Base-by-base conservation (phyloP, 2,888 invertebrate genomes). In the Lithosia quadra region DNA sequence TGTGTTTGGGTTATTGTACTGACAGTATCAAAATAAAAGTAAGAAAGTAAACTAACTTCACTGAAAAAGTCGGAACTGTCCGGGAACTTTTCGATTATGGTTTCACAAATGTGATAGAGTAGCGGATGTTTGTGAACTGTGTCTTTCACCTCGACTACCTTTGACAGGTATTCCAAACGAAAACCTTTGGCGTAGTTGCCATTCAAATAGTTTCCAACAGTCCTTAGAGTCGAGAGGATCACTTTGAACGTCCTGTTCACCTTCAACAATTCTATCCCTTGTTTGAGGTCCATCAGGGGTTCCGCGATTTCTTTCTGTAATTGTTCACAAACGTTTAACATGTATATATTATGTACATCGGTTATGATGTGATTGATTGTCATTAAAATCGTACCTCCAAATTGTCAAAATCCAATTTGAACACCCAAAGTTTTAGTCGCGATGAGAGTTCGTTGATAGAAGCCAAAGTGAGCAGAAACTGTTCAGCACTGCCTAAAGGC, bases 101-200 rank as follows among this genome's bases (percentile, higher is more conserved):
- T 98, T 91, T 98, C 98, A 90, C 99, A 99, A 77, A 99, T 96
- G 91, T 99, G 99, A 92, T 99, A 99, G 72, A 99, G 96, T 72
- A 99, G 95, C 9, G 99, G 99, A 93, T 99, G 99, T 92, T 99
- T 99, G 92, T 99, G 99, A 56, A 99, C 99, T 0, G 99, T 99
- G 92, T 99, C 99, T 94, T 99, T 99, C 58, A 99, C 99, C 95
- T 99, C 99, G 86, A 99, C 99, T 84, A 99, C 98, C 95, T 99
- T 99, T 61, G 99, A 96, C 84, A 99, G 96, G 93, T 99, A 99
- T 86, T 99, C 99, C 80, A 99, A 96, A 89, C 99, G 98, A 94
- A 99, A 99, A 34, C 99, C 99, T 94, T 98, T 98, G 53, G 98
- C 98, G 85, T 97, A 96, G 84, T 97, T 97, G 67, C 99, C 99